Conservation (phyloP, 2,797 vertebrate genomes). For the Odontamblyopus rebecca region DNA sequence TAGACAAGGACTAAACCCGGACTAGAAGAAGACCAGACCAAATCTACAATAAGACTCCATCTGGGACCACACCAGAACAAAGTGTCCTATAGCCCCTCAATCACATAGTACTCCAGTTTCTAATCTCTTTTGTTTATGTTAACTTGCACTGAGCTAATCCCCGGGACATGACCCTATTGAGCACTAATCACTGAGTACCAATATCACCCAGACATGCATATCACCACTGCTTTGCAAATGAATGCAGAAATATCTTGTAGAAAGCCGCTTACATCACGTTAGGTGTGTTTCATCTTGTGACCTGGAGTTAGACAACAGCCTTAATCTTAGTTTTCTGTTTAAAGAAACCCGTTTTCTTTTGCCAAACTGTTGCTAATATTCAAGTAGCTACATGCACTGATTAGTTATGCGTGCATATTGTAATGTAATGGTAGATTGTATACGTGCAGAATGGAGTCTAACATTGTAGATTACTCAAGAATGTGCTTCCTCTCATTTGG, state of each 20-base stretch:
- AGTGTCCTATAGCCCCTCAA: neutral
- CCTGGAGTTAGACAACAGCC: neutral
- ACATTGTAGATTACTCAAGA: neutral
- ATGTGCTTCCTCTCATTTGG: neutral
- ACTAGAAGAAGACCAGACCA: too few relatives aligned
- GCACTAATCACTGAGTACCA: neutral
- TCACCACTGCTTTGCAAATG: neutral
- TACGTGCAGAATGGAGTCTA: neutral
- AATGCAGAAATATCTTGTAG: neutral
- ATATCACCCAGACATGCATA: neutral
- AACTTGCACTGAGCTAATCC: constrained; percentile 11
- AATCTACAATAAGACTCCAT: too few relatives aligned
- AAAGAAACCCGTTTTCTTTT: neutral
- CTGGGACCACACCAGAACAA: neutral
- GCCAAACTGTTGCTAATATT: neutral
- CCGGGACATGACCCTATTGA: constrained; percentile 8
- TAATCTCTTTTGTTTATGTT: constrained; percentile 9
- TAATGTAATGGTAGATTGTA: neutral
- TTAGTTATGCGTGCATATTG: neutral
- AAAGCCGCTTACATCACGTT: neutral
- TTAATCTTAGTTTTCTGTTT: neutral
- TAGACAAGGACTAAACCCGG: too few relatives aligned
- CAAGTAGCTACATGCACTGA: neutral
- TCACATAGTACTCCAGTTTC: neutral
- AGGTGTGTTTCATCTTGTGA: constrained; percentile 5